Evolutionary conservation across 2,797 vertebrate species (phyloP).

Genomic region (Malurus splendens): DNA sequence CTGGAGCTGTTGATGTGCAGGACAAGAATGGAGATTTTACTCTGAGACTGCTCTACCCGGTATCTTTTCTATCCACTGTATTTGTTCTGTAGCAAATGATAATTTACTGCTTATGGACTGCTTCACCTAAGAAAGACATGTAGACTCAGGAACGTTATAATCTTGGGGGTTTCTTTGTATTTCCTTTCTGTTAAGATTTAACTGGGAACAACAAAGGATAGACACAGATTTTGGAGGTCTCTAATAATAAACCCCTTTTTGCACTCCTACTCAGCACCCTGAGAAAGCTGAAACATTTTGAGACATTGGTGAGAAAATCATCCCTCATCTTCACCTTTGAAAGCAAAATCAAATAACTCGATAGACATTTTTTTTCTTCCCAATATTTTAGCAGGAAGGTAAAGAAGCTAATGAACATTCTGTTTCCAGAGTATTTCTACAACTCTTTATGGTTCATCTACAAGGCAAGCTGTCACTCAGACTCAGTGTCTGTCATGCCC

Average conservation of each 20-base stretch:
- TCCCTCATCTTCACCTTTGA: background rate
- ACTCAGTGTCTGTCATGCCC: background rate
- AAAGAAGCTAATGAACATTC: background rate
- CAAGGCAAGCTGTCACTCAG: background rate
- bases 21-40: background rate
- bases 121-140: background rate
- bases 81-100: background rate
- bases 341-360: background rate
- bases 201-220: background rate
- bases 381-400: no score
- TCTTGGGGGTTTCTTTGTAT: background rate
- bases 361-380: rapidly evolving
- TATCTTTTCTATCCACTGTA: background rate
- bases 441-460: background rate
- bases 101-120: background rate
- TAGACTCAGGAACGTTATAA: background rate
- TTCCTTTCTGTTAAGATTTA: background rate
- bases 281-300: background rate
- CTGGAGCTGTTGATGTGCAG: background rate
- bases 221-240: background rate
- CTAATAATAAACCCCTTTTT: background rate
- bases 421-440: background rate
- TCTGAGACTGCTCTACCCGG: background rate
- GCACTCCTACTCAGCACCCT: rapidly evolving
- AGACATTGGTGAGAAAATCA: background rate